Evolutionary conservation across 2,888 invertebrate genomes (phyloP).

Genomic region (Epiblema foenella): DNA sequence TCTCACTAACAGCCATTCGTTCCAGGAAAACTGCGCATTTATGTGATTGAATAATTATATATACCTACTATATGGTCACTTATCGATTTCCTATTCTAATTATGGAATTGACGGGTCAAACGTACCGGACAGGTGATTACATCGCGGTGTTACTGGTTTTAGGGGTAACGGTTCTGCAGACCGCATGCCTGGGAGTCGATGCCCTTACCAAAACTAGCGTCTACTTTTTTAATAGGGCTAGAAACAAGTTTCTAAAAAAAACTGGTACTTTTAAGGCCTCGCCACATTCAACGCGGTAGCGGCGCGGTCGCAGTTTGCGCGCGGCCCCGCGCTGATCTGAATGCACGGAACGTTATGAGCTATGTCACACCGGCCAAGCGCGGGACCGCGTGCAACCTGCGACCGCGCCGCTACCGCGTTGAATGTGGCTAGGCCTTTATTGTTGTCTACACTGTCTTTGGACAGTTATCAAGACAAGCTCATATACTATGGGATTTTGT

Average conservation of each 20-base stretch:
- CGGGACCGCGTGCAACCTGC: too few species aligned
- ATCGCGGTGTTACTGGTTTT: constrained; percentile 44
- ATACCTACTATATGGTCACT: not conserved
- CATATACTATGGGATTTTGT: too few species aligned
- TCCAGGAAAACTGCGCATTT: constrained; percentile 24
- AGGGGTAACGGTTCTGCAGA: constrained; percentile 46
- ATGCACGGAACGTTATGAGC: too few species aligned
- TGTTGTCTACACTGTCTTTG: too few species aligned
- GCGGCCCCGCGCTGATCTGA: too few species aligned
- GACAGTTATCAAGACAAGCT: too few species aligned
- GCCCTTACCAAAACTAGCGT: constrained; percentile 35
- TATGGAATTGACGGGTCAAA: constrained; percentile 49
- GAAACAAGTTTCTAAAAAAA: not conserved
- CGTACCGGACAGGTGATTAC: constrained; percentile 47
- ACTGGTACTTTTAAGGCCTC: too few species aligned
- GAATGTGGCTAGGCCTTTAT: not conserved
- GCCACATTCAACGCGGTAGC: too few species aligned
- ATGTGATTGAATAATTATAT: not conserved
- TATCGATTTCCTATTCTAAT: constrained; percentile 53
- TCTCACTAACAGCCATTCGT: not conserved
- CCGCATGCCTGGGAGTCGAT: constrained; percentile 46
- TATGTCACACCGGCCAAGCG: too few species aligned
- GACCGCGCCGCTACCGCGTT: too few species aligned
- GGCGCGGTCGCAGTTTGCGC: too few species aligned
- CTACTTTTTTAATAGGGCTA: not conserved